Evolutionary conservation across 2,888 invertebrate genomes (phyloP).

Genomic region (Mythimna loreyi): DNA sequence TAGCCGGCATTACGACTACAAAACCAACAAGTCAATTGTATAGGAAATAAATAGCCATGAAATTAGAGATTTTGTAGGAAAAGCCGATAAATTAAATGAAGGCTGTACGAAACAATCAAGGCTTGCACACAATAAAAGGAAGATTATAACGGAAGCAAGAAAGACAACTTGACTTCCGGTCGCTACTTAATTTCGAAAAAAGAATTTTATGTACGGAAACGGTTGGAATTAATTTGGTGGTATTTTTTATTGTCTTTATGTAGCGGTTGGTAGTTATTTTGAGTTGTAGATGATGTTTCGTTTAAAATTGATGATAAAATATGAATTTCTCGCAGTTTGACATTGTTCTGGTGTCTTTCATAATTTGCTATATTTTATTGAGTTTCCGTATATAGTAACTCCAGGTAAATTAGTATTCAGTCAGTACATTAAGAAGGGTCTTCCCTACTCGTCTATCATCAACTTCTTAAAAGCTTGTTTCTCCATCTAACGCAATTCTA

Average conservation of each 20-base stretch:
- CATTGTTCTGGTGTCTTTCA: not conserved
- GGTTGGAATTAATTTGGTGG: conserved; percentile 46
- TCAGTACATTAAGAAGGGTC: no score
- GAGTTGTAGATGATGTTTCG: conserved; percentile 7
- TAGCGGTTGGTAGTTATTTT: conserved; percentile 13
- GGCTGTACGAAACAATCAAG: conserved; percentile 52
- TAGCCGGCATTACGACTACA: not conserved
- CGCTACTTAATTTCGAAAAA: conserved; percentile 46
- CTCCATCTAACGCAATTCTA: no score
- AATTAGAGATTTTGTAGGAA: conserved; percentile 58
- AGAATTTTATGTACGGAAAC: conserved; percentile 31
- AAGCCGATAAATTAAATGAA: conserved; percentile 49
- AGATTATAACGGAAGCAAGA: conserved; percentile 59
- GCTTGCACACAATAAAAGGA: conserved; percentile 53
- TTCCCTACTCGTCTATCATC: no score
- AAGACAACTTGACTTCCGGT: conserved; percentile 50
- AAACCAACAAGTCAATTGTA: not conserved
- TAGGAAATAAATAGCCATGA: conserved; percentile 38
- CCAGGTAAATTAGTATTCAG: not conserved
- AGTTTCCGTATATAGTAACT: not conserved
- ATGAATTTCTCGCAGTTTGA: not conserved
- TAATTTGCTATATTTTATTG: conserved; percentile 4
- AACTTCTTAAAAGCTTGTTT: no score
- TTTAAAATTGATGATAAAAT: conserved; percentile 32
- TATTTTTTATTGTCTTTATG: conserved; percentile 40